A percentile compares a stretch with the other conserved stretches of the same genome.
Evolutionary conservation across 64 coral and sea anemone genomes (phyloP).

Genomic region (Actinia equina): DNA sequence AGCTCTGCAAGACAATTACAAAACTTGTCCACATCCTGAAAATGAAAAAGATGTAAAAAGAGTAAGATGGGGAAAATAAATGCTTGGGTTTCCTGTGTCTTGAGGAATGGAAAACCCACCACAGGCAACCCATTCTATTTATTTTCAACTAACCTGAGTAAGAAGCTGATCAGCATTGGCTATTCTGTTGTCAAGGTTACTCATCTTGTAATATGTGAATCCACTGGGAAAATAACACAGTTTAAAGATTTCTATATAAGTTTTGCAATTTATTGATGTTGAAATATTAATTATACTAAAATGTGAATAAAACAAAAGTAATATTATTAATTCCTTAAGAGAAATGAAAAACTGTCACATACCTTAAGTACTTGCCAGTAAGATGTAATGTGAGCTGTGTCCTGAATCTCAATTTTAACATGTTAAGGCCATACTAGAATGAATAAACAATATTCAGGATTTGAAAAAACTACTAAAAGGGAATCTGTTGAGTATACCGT

Average conservation of each 20-base stretch:
- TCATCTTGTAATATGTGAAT: constrained; percentile 95
- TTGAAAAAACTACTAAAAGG: neutral
- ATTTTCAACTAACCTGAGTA: constrained; percentile 68
- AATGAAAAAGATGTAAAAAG: neutral
- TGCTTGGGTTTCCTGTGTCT: neutral
- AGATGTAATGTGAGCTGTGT: constrained; percentile 78
- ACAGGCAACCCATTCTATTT: neutral
- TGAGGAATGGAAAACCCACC: neutral
- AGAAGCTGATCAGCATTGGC: constrained; percentile 98
- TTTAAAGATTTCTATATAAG: neutral
- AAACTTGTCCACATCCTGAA: constrained; percentile 97
- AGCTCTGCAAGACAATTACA: constrained; percentile 93
- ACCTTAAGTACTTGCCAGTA: constrained; percentile 85
- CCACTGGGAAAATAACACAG: constrained; percentile 41
- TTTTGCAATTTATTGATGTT: neutral
- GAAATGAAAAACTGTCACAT: neutral
- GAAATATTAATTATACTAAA: neutral
- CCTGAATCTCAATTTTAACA: constrained; percentile 80
- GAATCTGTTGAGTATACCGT: neutral
- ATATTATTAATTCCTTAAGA: neutral
- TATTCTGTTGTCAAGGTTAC: constrained; percentile 95
- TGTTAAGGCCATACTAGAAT: constrained; percentile 91
- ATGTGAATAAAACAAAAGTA: too few species aligned
- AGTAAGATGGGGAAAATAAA: neutral
- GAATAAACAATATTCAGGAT: neutral